Conservation (phyloP, 2,888 invertebrate genomes). For the Andrena chrysosceles region DNA sequence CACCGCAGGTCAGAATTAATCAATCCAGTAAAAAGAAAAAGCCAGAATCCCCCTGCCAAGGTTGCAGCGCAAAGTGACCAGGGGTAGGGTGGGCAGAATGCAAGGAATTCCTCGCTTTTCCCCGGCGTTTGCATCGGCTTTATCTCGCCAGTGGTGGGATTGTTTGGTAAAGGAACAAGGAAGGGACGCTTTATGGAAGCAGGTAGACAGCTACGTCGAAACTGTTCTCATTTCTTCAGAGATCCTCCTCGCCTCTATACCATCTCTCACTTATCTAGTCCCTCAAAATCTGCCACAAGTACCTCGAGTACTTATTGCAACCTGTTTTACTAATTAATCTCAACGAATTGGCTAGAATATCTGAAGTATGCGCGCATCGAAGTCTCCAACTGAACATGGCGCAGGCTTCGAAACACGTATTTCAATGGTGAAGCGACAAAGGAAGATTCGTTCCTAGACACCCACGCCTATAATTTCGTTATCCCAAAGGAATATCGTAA, state of each 20-base stretch:
- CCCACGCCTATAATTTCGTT: background rate
- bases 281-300: too few species aligned
- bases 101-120: conserved; percentile 73
- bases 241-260: conserved; percentile 38
- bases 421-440: background rate
- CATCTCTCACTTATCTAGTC: background rate
- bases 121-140: conserved; percentile 55
- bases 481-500: background rate
- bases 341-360: background rate
- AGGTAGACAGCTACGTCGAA: conserved; percentile 62
- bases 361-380: conserved; percentile 25
- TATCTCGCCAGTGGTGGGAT: conserved; percentile 61
- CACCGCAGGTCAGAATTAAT: conserved; percentile 12
- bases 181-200: conserved; percentile 63
- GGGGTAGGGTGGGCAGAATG: conserved; percentile 57
- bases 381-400: conserved; percentile 17
- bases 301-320: too few species aligned
- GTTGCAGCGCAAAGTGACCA: conserved; percentile 7
- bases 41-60: background rate
- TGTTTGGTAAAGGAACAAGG: conserved; percentile 63
- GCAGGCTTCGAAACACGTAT: background rate
- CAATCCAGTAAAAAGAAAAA: conserved; percentile 2
- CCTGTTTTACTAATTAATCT: too few species aligned
- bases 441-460: background rate
- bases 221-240: conserved; percentile 73